Evolutionary conservation across 2,113 vertebrate species (phyloP), one percentile per base, ranked within the genome.

Genomic region (Boulengeromyrus knoepffleri): DNA sequence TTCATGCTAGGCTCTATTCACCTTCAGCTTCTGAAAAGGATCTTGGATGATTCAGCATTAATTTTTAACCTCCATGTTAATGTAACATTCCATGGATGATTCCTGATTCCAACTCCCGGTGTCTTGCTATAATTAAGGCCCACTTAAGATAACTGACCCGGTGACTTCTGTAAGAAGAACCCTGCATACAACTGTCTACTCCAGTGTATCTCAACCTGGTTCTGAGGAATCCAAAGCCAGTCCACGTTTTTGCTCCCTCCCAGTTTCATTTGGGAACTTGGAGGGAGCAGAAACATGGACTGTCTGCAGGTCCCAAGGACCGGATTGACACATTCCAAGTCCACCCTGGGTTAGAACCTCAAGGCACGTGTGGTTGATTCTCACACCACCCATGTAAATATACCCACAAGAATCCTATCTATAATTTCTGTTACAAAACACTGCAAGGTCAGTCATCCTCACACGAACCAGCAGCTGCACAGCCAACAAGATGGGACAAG

Each of bases 341-440:
- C 70, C 89, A 89, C 90, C 90, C 88, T 92, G 89, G 92, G 92
- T 93, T 93, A 92, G 90, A 93, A 46, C 50, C 87, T 74, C 85
- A 95, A 95, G 95, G 95, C 95, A 95, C 94, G 92, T 92, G 93
- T 93, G 93, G 93, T 91, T 92, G 93, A 94, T 91, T 74, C 66
- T 91, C 92, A 47, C 89, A 90, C 89, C 88, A 50, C 70, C 89
- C 89, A 36, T 88, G 86, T 9, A 58, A 90, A 80, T 70, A 31
- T 80, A 50, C 92, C 90, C 50, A 46, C 66, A 88, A 31, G 42
- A 36, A 83, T 58, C 90, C 87, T 84, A 31, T 39, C 36, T 52
- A 62, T 39, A 62, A 31, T 47, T n/a, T 86, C 85, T 39, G 85
- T 45, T 50, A 70, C 58, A 88, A 49, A n/a, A 56, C 52, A 36